Evolutionary conservation across 2,113 vertebrate genomes (phyloP).

Genomic region (Tenebrosternarchus preto): DNA sequence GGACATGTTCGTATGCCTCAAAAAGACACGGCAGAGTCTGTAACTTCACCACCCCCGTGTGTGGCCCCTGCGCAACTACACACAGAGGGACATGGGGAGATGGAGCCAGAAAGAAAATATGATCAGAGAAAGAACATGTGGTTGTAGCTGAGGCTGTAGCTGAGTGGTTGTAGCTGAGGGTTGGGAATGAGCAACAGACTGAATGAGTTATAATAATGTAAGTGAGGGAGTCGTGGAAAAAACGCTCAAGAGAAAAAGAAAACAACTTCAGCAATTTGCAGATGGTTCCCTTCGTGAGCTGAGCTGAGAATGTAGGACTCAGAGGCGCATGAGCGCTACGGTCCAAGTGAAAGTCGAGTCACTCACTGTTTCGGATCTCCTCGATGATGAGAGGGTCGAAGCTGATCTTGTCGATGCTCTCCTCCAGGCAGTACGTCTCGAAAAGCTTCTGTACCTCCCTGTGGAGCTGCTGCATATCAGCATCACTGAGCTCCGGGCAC

Average conservation of each 20-base stretch:
- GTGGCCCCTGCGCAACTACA: constrained; percentile 85
- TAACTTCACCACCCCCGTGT: constrained; percentile 86
- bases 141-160: too few species aligned
- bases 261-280: not conserved
- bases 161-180: too few species aligned
- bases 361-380: constrained; percentile 88
- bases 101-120: not conserved
- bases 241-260: not conserved
- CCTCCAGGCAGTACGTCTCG: constrained; percentile 90
- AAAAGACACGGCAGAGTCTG: constrained; percentile 92
- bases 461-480: constrained; percentile 84
- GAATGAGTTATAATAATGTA: too few species aligned
- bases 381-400: constrained; percentile 91
- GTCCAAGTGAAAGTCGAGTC: not conserved
- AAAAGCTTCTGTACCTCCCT: constrained; percentile 90
- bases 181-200: too few species aligned
- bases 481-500: constrained; percentile 84
- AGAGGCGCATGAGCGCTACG: too few species aligned
- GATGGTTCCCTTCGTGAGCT: too few species aligned
- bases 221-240: too few species aligned
- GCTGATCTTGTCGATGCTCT: constrained; percentile 93
- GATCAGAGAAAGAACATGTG: not conserved
- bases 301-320: too few species aligned
- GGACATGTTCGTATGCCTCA: constrained; percentile 94
- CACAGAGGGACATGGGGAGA: constrained; percentile 14